Base-by-base conservation (phyloP, 1,140 invertebrate species). In the Brachionus plicatilis region DNA sequence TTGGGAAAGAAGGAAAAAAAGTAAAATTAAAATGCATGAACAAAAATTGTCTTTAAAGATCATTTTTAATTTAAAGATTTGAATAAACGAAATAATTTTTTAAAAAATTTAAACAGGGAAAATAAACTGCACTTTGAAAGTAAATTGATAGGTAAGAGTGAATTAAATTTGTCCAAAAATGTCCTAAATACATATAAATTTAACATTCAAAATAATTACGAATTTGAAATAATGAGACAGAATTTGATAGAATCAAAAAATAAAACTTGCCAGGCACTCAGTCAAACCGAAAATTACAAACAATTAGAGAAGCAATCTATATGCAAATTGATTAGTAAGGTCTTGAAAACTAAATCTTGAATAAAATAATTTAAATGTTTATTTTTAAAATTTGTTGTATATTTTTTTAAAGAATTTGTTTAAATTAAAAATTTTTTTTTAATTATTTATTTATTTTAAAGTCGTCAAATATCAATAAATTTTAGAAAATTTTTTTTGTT, bases 1-100 rank as follows among this genome's bases (percentile, higher is more conserved):
- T 43, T 72, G 68, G 68, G 68, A 72, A 43, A 72, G 20, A 43
- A 72, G 68, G n/a, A 72, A 37, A 43, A 72, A 43, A 72, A 72
- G 68, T 72, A 72, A 72, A 72, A 43, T 41, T 72, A 43, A 20
- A 72, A 43, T 20, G 12, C n/a, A 20, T 17, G 33, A 43, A 33
- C n/a, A 66, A 14, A 5, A 66, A 33, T 12, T 6, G 33, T 37
- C 5, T 72, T 43, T 72, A 43, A 20, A 41, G 14, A 6, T 45
- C 6, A 43, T 45, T 17, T 72, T 41, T 72, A 17, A 3, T 7
- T 72, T 43, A n/a, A 72, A 72, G 68, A 37, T 72, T 20, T 43
- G n/a, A 37, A 17, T 3, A 72, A 43, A 24, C 33, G 68, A 43
- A 72, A 24, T 11, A n/a, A 43, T 24, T 45, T 45, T 72, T 72